Evolutionary conservation across 2,113 vertebrate genomes (phyloP), one percentile per base, ranked within the genome.

Genomic region (Cephalopterus ornatus): DNA sequence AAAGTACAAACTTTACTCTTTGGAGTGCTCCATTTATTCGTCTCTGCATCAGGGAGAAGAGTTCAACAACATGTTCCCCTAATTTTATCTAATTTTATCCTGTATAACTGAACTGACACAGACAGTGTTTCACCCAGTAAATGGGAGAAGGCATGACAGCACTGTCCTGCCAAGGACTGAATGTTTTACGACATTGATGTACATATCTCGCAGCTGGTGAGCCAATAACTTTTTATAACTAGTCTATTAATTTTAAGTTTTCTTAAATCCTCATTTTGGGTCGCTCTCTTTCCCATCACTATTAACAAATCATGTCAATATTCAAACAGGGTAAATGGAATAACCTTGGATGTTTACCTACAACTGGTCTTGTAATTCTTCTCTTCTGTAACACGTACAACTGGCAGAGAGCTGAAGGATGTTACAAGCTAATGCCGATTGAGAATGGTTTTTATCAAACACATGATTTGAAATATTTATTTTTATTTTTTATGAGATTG

Each of bases 51-150:
- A 55, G 14, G 37, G 44, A 75, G 46, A 12, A 71, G 53, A 39
- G 42, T n/a, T 63, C 27, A 63, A 56, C 17, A n/a, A n/a, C n/a
- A n/a, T n/a, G n/a, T n/a, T n/a, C n/a, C n/a, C n/a, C n/a, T n/a
- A n/a, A n/a, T n/a, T n/a, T n/a, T n/a, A n/a, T 83, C 46, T 95
- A 32, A 96, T 97, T 97, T 96, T 70, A 93, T 93, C 61, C 53
- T 90, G 58, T 52, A 35, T 87, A 92, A 95, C 11, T 96, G 92
- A 96, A 96, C 88, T 66, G 90, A 85, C 88, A 86, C 53, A 97
- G 33, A 23, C 1, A 6, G 33, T 44, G 52, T 59, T 59, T 93
- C 67, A 89, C 35, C 19, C 47, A 93, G 82, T 33, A 90, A 75
- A 90, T 18, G 58, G 47, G 53, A 89, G 89, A 67, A 89, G 76